A percentile compares a stretch with the other conserved stretches of the same genome.
These are phyloP conservation scores for Rhynchophorus ferrugineus DNA, from an alignment of 1,140 invertebrate species.

Conservation along the genomic window DNA sequence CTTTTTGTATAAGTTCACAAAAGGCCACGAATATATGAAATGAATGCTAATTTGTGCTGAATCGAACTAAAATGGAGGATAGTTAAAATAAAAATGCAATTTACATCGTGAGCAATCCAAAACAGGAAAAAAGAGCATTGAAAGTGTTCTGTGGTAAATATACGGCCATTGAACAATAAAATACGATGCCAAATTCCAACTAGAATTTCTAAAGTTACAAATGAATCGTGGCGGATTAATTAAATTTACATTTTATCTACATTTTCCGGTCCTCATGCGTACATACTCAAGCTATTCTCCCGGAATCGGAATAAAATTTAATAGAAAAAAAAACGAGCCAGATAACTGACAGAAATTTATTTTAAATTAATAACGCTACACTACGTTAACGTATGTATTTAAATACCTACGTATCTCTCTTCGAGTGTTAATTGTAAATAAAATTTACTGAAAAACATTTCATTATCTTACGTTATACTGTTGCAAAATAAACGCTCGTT, in stretches of 20 bases:
- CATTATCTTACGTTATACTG: too few relatives aligned
- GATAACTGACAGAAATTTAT: too few relatives aligned
- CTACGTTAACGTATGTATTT: too few relatives aligned
- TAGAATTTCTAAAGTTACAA: constrained; percentile 11
- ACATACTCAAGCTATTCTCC: constrained; percentile 11
- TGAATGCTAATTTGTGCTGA: too few relatives aligned
- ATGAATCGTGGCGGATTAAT: constrained; percentile 13
- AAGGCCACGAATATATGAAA: too few relatives aligned
- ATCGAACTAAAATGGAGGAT: too few relatives aligned
- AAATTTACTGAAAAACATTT: constrained; percentile 14
- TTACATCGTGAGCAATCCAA: neutral
- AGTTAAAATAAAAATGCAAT: constrained; percentile 2
- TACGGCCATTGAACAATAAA: constrained; percentile 16
- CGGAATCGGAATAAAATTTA: neutral
- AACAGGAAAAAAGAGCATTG: constrained; percentile 3
- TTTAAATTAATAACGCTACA: too few relatives aligned
- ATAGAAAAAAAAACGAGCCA: too few relatives aligned
- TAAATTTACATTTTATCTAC: constrained; percentile 25
- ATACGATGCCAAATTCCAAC: constrained; percentile 4
- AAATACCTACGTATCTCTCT: too few relatives aligned
- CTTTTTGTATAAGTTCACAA: too few relatives aligned
- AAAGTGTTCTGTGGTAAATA: constrained; percentile 6
- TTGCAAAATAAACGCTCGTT: too few relatives aligned
- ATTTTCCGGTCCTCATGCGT: constrained; percentile 17
- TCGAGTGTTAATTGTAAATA: too few relatives aligned